A percentile compares a stretch with the other conserved stretches of the same genome.
Evolutionary conservation across 2,113 vertebrate genomes (phyloP).

Genomic region (Xyrauchen texanus): DNA sequence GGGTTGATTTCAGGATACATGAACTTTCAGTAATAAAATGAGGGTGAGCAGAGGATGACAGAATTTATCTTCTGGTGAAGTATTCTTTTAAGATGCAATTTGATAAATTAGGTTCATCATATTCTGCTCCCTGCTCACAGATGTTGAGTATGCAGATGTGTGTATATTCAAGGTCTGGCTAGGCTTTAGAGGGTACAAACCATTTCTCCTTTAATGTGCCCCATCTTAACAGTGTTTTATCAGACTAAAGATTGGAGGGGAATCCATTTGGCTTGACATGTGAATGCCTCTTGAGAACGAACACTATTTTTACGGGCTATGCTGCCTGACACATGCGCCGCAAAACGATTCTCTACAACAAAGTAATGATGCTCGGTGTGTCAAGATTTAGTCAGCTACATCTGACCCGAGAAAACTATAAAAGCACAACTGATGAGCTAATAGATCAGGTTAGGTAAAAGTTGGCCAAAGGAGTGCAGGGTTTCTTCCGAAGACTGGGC

Average conservation of each 20-base stretch:
- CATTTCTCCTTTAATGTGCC: constrained; percentile 25
- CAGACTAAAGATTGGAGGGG: constrained; percentile 14
- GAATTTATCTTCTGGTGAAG: too few relatives aligned
- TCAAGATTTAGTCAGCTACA: constrained; percentile 29
- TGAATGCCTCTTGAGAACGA: constrained; percentile 17
- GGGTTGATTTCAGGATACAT: too few relatives aligned
- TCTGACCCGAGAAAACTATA: constrained; percentile 6
- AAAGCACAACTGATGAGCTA: constrained; percentile 30
- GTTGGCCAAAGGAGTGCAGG: not conserved
- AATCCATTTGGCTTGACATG: constrained; percentile 47
- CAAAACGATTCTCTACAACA: too few relatives aligned
- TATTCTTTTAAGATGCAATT: too few relatives aligned
- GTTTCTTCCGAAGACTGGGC: constrained; percentile 27
- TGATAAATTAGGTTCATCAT: not conserved
- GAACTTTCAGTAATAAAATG: too few relatives aligned
- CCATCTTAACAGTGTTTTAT: constrained; percentile 7
- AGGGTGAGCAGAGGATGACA: too few relatives aligned
- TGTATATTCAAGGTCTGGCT: constrained; percentile 37
- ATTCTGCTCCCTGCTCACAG: not conserved
- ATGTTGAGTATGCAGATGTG: constrained; percentile 36
- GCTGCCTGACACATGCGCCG: constrained; percentile 9
- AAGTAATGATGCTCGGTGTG: not conserved
- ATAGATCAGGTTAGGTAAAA: constrained; percentile 36
- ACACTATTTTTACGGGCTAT: constrained; percentile 29
- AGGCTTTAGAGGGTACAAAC: constrained; percentile 30